Percentiles rank a stretch among this genome's conserved stretches.
phyloP scores from a whole-genome alignment of 2,113 vertebrate genomes.

The Urocitellus parryii region DNA sequence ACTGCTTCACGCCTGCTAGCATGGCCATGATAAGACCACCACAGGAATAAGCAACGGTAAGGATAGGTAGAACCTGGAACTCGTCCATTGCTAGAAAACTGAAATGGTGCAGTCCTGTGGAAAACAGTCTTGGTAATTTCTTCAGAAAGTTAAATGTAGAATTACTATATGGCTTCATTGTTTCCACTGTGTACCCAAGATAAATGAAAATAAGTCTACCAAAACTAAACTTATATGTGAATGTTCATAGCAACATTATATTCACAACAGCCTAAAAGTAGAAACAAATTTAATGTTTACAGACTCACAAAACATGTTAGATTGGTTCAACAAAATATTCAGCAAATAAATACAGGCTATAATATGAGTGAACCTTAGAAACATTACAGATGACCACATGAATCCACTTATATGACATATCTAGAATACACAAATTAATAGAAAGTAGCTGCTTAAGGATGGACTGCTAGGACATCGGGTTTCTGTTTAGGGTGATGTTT shows the following conservation, averaged over 20 bases:
- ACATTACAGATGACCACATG: background rate
- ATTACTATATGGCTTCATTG: too few species aligned
- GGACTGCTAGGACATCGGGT: background rate
- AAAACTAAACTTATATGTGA: too few species aligned
- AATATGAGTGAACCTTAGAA: background rate
- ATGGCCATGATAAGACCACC: background rate
- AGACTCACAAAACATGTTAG: background rate
- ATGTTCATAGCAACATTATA: background rate
- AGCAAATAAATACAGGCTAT: background rate
- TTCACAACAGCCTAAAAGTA: too few species aligned
- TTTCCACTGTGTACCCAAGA: background rate
- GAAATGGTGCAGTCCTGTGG: too few species aligned
- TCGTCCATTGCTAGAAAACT: too few species aligned
- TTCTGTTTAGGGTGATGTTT: background rate
- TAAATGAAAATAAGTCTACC: background rate
- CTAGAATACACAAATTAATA: background rate
- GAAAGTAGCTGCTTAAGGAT: background rate
- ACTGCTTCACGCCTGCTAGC: background rate
- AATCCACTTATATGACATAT: background rate
- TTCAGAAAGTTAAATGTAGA: too few species aligned
- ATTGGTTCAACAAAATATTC: background rate
- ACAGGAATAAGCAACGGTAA: background rate
- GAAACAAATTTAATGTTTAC: background rate
- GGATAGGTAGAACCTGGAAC: background rate
- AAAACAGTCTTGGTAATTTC: too few species aligned